Evolutionary conservation across 2,888 invertebrate genomes (phyloP).

Genomic region (Cordilura impudica): DNA sequence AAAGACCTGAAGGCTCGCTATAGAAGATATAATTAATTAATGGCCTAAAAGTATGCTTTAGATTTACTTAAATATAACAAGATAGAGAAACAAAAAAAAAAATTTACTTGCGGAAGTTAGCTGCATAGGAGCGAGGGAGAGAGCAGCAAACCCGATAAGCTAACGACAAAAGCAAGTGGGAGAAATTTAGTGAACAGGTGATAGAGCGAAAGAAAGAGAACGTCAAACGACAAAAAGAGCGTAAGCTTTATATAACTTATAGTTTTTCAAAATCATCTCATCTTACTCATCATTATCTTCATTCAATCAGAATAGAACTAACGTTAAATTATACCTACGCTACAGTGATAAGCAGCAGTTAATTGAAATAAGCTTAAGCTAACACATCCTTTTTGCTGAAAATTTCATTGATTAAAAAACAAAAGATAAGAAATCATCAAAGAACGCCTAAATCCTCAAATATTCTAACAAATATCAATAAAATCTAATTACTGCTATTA

Average conservation of each 20-base stretch:
- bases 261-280: background rate
- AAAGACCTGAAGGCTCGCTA: constrained; percentile 58
- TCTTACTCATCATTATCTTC: constrained; percentile 7
- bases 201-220: constrained; percentile 10
- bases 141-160: background rate
- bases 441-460: background rate
- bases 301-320: constrained; percentile 25
- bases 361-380: constrained; percentile 48
- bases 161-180: constrained; percentile 12
- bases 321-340: constrained; percentile 41
- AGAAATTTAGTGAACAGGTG: constrained; percentile 7
- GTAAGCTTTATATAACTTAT: constrained; percentile 1
- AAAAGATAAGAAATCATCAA: background rate
- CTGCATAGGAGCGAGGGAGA: background rate
- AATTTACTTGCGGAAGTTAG: background rate
- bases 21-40: constrained; percentile 19
- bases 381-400: constrained; percentile 3
- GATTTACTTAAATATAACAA: background rate
- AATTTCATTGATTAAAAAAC: background rate
- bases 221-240: background rate
- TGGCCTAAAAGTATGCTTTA: constrained; percentile 49
- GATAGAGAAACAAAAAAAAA: constrained; percentile 28
- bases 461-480: no score
- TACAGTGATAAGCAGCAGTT: constrained; percentile 30
- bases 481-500: no score